Base-by-base conservation (phyloP, 2,797 vertebrate genomes). In the Danio aesculapii region DNA sequence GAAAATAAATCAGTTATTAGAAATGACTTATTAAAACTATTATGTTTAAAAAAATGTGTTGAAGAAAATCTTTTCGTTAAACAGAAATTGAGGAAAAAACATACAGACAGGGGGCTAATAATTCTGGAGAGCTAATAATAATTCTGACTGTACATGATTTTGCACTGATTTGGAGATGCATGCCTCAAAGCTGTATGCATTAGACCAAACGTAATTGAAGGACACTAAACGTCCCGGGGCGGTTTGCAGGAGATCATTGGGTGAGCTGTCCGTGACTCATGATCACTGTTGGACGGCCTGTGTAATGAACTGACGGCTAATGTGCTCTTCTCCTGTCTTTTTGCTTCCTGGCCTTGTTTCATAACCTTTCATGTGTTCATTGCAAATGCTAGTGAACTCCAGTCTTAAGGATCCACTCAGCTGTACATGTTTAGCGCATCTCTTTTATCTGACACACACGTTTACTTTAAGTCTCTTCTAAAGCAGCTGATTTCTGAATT, bases 291-390 rank as follows among this genome's bases (percentile, higher is more conserved):
- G 53, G 53, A 4, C 17, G 8, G 8, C 53, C 46, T 58, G 70
- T 59, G 43, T 73, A 73, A 73, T 73, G 70, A 59, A 73, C 70
- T 59, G 70, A 47, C 58, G 43, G 17, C 70, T 73, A 59, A 73
- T 59, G 70, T 73, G 70, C 70, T 59, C 55, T 59, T 73, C 87
- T 86, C 86, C 85, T 83, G 58, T 76, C 79, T 86, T 59, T 77
- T 75, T 88, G 6, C 30, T 53, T 72, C 50, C 30, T 46, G 9
- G 6, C 57, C 41, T 72, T 0, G 6, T 16, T 50, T 16, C 55
- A 1, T 73, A 59, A 59, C 17, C 41, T 47, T 47, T 59, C 9
- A 71, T 19, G 17, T 59, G 41, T 46, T 73, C 43, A 11, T 17
- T 44, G 41, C 61, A 43, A n/a, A 64, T 46, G 62, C 43, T n/a